Evolutionary conservation across 2,888 invertebrate genomes (phyloP).

Genomic region (Acleris laterana): DNA sequence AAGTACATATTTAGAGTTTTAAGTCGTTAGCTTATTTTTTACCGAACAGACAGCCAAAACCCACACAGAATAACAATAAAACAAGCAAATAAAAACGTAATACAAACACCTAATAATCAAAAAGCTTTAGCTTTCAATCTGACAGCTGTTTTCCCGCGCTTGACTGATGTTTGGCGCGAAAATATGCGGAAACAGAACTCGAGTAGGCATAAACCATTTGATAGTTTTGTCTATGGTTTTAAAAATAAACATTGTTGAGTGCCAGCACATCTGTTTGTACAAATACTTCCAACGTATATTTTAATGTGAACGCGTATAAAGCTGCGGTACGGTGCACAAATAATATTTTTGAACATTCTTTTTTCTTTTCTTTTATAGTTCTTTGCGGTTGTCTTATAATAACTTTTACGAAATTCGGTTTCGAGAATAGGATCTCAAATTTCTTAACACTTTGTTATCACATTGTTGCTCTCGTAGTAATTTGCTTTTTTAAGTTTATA

Average conservation of each 20-base stretch:
- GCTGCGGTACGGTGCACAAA: background rate
- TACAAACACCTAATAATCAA: background rate
- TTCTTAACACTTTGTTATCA: too few relatives aligned
- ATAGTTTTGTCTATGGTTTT: slow-evolving; percentile 32
- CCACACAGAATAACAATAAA: background rate
- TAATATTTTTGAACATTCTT: too few relatives aligned
- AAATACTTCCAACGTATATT: slow-evolving; percentile 24
- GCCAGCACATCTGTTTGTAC: slow-evolving; percentile 34
- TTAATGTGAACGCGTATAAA: slow-evolving; percentile 16
- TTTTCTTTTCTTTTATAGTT: too few relatives aligned
- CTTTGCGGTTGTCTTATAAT: too few relatives aligned
- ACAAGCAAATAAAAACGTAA: too few relatives aligned
- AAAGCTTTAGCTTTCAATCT: slow-evolving; percentile 2
- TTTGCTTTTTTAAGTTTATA: too few relatives aligned
- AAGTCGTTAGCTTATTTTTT: too few relatives aligned
- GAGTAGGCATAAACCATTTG: slow-evolving; percentile 33
- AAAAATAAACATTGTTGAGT: slow-evolving; percentile 31
- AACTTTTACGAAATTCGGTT: too few relatives aligned
- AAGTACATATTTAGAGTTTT: background rate
- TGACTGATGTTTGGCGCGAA: slow-evolving; percentile 20
- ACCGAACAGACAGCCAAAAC: too few relatives aligned
- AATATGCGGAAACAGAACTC: slow-evolving; percentile 25
- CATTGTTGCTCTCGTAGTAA: too few relatives aligned
- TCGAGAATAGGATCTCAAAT: too few relatives aligned
- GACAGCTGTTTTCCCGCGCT: slow-evolving; percentile 20